Evolutionary conservation across 1,140 invertebrate species (phyloP), one percentile per base, ranked within the genome.

Genomic region (Ylistrum balloti): DNA sequence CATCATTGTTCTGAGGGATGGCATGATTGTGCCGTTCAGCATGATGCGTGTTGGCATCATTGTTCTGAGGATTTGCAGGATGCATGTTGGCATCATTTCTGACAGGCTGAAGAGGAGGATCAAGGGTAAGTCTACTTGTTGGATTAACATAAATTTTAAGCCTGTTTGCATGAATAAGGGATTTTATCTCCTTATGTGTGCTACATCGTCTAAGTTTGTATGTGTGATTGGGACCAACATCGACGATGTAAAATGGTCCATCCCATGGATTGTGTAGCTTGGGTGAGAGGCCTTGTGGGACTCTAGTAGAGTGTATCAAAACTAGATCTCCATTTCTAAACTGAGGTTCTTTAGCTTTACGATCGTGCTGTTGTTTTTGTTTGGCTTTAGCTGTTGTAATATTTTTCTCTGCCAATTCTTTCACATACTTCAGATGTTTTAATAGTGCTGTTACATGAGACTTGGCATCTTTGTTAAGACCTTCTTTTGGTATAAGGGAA

Each of bases 221-320:
- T 10, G 91, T 93, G 41, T 91, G 85, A 85, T 90, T 91, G 88
- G 91, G 87, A 41, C 90, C 86, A 86, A 90, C 28, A n/a, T 33
- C 34, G 33, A 89, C 41, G 2, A 91, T 91, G 33, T 91, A 89
- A 41, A 90, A 93, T 45, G 90, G 92, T 32, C 90, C 92, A 85
- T 86, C 41, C 85, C 88, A 92, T 22, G 88, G 89, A 35, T 48
- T 41, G 35, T 90, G 85, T 56, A 92, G n/a, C 85, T 92, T 92
- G 45, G 88, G 45, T 7, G 89, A 89, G 20, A 86, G 48, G 20
- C 92, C 92, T 48, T 45, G n/a, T 34, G 87, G 86, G 2, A 74
- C 48, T 41, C 86, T 85, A 13, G 88, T 86, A 85, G 48, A 88
- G 85, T 86, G 45, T 9, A 93, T 33, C 35, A 90, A 74, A 45